Percentiles rank a stretch among this genome's conserved stretches.
phyloP scores from a whole-genome alignment of 1,140 invertebrate species.

The roundworm (Caenorhabditis elegans) region DNA sequence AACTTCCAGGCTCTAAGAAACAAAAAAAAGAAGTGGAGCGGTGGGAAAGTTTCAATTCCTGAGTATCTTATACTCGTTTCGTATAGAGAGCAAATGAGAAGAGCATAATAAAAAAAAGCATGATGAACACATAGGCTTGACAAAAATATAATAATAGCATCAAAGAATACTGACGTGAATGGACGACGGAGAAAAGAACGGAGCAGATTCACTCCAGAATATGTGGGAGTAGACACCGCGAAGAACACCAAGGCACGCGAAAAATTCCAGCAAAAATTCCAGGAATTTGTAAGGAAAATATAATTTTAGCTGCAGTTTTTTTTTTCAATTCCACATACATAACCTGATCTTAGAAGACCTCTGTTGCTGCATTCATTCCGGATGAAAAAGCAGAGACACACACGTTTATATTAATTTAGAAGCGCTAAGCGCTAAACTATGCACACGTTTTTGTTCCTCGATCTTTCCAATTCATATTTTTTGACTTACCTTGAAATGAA shows the following conservation, averaged over 20 bases:
- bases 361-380: too few relatives aligned
- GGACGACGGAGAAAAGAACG: background rate
- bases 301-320: too few relatives aligned
- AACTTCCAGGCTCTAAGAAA: too few relatives aligned
- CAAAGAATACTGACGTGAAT: conserved; percentile 28
- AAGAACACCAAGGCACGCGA: too few relatives aligned
- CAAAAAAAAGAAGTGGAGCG: background rate
- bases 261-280: too few relatives aligned
- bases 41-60: conserved; percentile 8
- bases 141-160: conserved; percentile 24
- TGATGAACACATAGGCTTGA: conserved; percentile 22
- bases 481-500: background rate
- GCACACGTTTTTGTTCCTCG: background rate
- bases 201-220: background rate
- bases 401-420: too few relatives aligned
- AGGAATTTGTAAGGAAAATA: too few relatives aligned
- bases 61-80: background rate
- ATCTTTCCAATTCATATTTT: background rate
- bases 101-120: conserved; percentile 17
- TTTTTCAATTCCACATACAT: too few relatives aligned
- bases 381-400: too few relatives aligned
- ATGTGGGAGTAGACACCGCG: background rate
- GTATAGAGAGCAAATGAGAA: background rate
- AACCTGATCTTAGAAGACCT: too few relatives aligned
- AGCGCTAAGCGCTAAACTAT: too few relatives aligned